Base-by-base conservation (phyloP, 2,888 invertebrate genomes). In the Acleris cristana region DNA sequence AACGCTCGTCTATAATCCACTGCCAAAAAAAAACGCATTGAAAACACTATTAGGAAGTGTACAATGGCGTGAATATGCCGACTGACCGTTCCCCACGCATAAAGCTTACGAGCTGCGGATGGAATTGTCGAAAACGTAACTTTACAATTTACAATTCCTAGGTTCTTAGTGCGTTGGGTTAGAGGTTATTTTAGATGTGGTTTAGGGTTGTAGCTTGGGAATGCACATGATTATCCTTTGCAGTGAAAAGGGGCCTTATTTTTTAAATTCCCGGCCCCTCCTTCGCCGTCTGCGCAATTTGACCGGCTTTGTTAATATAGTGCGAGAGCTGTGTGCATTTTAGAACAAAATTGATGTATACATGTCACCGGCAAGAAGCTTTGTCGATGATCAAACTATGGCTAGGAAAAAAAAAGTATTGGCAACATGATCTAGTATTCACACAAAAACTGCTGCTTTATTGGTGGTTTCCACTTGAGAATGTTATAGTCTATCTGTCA, bases 211-310 rank as follows among this genome's bases (percentile, higher is more conserved):
- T 34, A 52, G 56, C 58, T 70, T 69, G 70, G 70, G 73, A 73
- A 73, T 73, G 75, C 75, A 73, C 71, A 77, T 78, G 78, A 83
- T 83, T 81, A 84, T 84, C 82, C 82, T 75, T 74, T 74, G 77
- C 78, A 78, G 76, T 73, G 73, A 74, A 76, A 78, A 73, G 81
- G 85, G 85, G 88, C 82, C 87, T 86, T 79, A 82, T 75, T 89
- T 75, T 89, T 88, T 80, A 89, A 87, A 89, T 85, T 86, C 84
- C 83, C 78, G 83, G 78, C 81, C 80, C 83, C 80, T 82, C 79
- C 79, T 72, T 70, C 71, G 65, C 72, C 74, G 73, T 80, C 75
- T 78, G 76, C 74, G 76, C 78, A 80, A 81, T 85, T 85, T 85
- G 72, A 79, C 76, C 76, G 77, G 77, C 78, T 84, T 83, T 81